phyloP scores from a whole-genome alignment of 2,888 invertebrate species.

The Gisinianus flammeolus region DNA sequence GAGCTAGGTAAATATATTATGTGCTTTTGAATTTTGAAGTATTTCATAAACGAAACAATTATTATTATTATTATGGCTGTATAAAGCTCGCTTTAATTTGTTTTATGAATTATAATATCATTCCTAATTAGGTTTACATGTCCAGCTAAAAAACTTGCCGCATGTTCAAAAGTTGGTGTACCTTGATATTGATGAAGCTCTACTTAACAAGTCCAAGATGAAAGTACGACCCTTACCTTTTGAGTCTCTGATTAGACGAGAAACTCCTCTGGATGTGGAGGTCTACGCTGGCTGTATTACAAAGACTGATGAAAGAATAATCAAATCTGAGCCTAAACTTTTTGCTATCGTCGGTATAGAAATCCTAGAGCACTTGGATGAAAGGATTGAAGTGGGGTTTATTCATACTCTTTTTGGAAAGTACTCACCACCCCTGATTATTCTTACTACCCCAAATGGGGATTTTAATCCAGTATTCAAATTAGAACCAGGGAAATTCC shows the following conservation, averaged over 20 bases:
- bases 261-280: slow-evolving; percentile 51
- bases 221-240: slow-evolving; percentile 48
- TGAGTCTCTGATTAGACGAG: slow-evolving; percentile 47
- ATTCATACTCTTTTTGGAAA: slow-evolving; percentile 81
- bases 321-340: slow-evolving; percentile 32
- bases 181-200: slow-evolving; percentile 73
- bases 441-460: slow-evolving; percentile 89
- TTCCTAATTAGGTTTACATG: slow-evolving; percentile 69
- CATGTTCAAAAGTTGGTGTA: slow-evolving; percentile 72
- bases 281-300: slow-evolving; percentile 53
- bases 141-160: slow-evolving; percentile 71
- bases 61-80: no score
- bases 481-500: slow-evolving; percentile 69
- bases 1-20: slow-evolving; percentile 63
- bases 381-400: slow-evolving; percentile 74
- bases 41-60: no score
- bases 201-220: slow-evolving; percentile 62
- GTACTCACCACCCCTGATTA: slow-evolving; percentile 76
- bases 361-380: slow-evolving; percentile 84
- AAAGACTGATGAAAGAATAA: slow-evolving; percentile 43
- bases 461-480: slow-evolving; percentile 85
- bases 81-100: no score
- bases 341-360: slow-evolving; percentile 51
- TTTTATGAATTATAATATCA: no score
- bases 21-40: no score